Base-by-base conservation (phyloP, 2,888 invertebrate genomes). In the Gymnosoma rotundatum region DNA sequence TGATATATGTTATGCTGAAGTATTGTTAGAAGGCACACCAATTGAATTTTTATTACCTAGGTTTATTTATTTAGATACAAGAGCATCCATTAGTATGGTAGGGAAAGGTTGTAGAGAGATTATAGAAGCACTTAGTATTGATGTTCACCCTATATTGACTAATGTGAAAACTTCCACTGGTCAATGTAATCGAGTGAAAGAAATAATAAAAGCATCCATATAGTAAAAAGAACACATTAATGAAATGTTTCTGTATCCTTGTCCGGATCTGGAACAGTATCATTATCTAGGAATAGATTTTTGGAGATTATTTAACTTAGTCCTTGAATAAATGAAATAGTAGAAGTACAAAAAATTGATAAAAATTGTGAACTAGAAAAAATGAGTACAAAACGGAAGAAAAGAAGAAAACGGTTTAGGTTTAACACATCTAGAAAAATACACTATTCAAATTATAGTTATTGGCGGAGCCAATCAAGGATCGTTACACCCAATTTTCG, bases 51-150 rank as follows among this genome's bases (percentile, higher is more conserved):
- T n/a, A n/a, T n/a, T n/a, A n/a, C n/a, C n/a, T n/a, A n/a, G n/a
- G n/a, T n/a, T n/a, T n/a, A n/a, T n/a, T n/a, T n/a, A 67, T 1
- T 18, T 73, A 36, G 79, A 79, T 38, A 16, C 80, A 8, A 61
- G 67, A 0, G 74, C 72, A 5, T 63, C 67, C 0, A 54, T 73
- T 1, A 80, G 74, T 18, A 38, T 80, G 7, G 16, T 80, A 16
- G 74, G 61, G 0, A 67, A 54, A 42, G n/a, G 38, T 14, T 67
- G 80, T n/a, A 25, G 79, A 12, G 79, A 79, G 14, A 8, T 79
- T 5, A 10, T 67, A 1, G 5, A 61, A 1, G 14, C 21, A 9
- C 21, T 74, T 36, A 38, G 36, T n/a, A 6, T 54, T 16, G 6
- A 25, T 6, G 12, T 61, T 20, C 16, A 48, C 3, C 61, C 36